phyloP scores from a whole-genome alignment of 2,113 vertebrate species.

The Rhineura floridana region DNA sequence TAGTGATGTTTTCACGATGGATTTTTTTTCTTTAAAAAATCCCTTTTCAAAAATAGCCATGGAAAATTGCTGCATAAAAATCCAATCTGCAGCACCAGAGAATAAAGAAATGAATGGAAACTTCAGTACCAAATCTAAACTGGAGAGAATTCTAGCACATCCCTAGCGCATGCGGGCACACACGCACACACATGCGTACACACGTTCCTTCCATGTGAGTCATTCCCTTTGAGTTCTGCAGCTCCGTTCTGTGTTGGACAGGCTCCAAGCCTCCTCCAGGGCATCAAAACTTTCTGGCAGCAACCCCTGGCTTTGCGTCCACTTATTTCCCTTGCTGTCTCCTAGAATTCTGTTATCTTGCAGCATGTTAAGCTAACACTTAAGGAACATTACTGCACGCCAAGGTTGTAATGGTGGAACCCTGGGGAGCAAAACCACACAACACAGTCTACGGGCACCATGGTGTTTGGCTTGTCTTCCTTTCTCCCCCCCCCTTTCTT shows the following conservation, averaged over 20 bases:
- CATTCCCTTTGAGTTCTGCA: conserved; percentile 28
- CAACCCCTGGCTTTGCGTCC: neutral
- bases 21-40: no score
- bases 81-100: no score
- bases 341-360: neutral
- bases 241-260: conserved; percentile 20
- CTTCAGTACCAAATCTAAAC: no score
- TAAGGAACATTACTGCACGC: neutral
- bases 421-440: neutral
- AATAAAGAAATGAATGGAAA: no score
- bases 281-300: neutral
- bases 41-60: no score
- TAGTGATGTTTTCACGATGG: no score
- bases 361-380: neutral
- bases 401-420: neutral
- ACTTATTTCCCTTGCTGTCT: neutral
- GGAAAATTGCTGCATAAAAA: neutral
- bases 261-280: neutral
- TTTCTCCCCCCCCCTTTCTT: neutral
- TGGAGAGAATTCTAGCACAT: no score
- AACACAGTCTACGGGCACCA: neutral
- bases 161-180: no score
- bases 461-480: neutral
- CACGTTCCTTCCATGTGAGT: neutral
- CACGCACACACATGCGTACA: neutral